Evolutionary conservation across 1,140 invertebrate genomes (phyloP).

Genomic region (Diorhabda elongata): DNA sequence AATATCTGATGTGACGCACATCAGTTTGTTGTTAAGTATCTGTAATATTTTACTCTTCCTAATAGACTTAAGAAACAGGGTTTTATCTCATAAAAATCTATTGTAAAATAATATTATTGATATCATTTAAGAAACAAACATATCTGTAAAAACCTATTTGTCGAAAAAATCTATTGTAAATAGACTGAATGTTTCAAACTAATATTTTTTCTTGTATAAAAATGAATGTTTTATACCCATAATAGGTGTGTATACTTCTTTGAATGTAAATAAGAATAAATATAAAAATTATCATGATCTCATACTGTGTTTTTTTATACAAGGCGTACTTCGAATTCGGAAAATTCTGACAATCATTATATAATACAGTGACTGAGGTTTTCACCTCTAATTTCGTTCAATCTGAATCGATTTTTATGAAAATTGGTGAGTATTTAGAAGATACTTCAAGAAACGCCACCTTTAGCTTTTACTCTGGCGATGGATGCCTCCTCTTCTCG

Average conservation of each 20-base stretch:
- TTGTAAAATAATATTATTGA: neutral
- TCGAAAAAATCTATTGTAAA: conserved; percentile 1
- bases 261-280: conserved; percentile 22
- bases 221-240: conserved; percentile 32
- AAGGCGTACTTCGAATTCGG: no score
- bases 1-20: no score
- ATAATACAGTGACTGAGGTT: no score
- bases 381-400: no score
- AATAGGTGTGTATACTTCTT: conserved; percentile 15
- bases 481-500: no score
- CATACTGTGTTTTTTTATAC: neutral
- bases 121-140: conserved; percentile 5
- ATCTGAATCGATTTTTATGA: no score
- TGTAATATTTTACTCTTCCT: neutral
- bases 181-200: conserved; percentile 7
- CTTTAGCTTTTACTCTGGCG: no score
- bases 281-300: conserved; percentile 14
- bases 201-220: conserved; percentile 9
- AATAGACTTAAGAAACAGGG: conserved; percentile 11
- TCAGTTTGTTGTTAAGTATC: no score
- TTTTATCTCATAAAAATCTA: conserved; percentile 5
- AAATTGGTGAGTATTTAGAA: no score
- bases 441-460: no score
- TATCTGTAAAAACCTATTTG: conserved; percentile 13
- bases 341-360: no score